Evolutionary conservation across 2,888 invertebrate genomes (phyloP).

Genomic region (Pseudococcus jackbeardsleyi): DNA sequence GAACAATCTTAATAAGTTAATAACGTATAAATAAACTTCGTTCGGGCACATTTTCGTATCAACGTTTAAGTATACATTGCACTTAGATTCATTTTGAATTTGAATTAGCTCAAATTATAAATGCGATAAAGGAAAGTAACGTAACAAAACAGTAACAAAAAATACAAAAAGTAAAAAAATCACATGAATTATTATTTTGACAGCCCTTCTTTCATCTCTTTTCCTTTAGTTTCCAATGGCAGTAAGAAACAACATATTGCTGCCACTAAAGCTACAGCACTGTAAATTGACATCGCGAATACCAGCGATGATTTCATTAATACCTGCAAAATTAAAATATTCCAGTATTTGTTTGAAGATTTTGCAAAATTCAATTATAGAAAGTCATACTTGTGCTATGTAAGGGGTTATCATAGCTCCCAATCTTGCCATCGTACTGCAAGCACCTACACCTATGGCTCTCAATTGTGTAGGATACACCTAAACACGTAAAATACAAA

Average conservation of each 20-base stretch:
- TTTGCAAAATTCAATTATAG: neutral
- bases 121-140: neutral
- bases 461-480: slow-evolving; percentile 91
- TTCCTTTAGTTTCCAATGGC: slow-evolving; percentile 87
- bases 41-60: no score
- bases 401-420: slow-evolving; percentile 96
- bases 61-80: neutral
- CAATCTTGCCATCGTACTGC: slow-evolving; percentile 89
- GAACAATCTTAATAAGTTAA: neutral
- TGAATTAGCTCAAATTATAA: neutral
- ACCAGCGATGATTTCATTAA: slow-evolving; percentile 81
- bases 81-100: neutral
- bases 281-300: slow-evolving; percentile 83
- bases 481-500: slow-evolving; percentile 67
- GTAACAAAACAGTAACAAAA: neutral
- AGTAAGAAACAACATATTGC: slow-evolving; percentile 83
- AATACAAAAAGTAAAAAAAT: neutral
- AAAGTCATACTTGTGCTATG: slow-evolving; percentile 82
- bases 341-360: neutral
- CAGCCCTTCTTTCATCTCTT: slow-evolving; percentile 75
- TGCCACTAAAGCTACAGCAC: slow-evolving; percentile 81
- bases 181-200: slow-evolving; percentile 58
- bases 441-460: slow-evolving; percentile 92
- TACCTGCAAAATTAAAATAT: slow-evolving; percentile 72
- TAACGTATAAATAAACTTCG: neutral